Conservation (phyloP, 2,113 vertebrate genomes). For the Murina feae region DNA sequence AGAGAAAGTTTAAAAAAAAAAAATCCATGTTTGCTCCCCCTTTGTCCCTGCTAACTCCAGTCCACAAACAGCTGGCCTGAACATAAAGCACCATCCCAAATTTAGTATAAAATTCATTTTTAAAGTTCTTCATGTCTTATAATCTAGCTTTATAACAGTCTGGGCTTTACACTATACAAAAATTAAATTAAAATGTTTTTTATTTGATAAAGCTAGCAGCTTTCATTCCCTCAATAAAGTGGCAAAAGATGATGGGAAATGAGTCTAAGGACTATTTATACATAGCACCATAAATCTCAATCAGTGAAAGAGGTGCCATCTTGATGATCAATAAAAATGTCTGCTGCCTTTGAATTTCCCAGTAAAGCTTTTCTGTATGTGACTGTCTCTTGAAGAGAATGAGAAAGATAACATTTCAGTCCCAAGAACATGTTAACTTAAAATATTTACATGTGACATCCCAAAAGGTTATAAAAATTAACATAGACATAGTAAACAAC, state of each 20-base stretch:
- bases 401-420: not conserved
- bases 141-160: slow-evolving; percentile 19
- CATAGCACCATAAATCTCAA: not conserved
- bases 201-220: slow-evolving; percentile 25
- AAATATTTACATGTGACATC: not conserved
- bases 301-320: not conserved
- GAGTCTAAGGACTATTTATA: not conserved
- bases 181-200: slow-evolving; percentile 27
- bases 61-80: slow-evolving; percentile 44
- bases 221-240: slow-evolving; percentile 13
- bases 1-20: slow-evolving; percentile 26
- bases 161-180: slow-evolving; percentile 36
- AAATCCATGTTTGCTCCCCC: not conserved
- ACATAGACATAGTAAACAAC: not conserved
- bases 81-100: slow-evolving; percentile 39
- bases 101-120: slow-evolving; percentile 28
- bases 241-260: not conserved
- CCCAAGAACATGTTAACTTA: not conserved
- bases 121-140: slow-evolving; percentile 48
- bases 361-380: not conserved
- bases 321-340: not conserved
- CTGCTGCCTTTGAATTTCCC: not conserved
- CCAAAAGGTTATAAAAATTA: not conserved
- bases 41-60: not conserved
- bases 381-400: slow-evolving; percentile 6